Evolutionary conservation across 2,888 invertebrate species (phyloP).

Genomic region (Epinotia demarniana): DNA sequence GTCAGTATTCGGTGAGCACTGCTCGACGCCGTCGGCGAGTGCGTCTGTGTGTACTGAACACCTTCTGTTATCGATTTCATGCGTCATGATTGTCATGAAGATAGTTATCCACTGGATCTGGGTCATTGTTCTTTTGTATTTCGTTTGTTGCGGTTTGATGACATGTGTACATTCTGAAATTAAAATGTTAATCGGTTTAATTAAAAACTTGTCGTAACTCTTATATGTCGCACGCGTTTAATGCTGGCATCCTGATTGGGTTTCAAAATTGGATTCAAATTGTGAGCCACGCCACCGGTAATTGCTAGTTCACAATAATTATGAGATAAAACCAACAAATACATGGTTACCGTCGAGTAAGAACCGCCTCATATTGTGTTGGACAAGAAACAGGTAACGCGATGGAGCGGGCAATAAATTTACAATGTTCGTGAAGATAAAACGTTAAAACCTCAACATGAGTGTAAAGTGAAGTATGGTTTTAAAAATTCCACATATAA

Average conservation of each 20-base stretch:
- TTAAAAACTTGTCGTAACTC: slow-evolving; percentile 10
- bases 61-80: slow-evolving; percentile 82
- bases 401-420: slow-evolving; percentile 32
- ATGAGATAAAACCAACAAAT: slow-evolving; percentile 58
- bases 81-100: slow-evolving; percentile 82
- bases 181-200: slow-evolving; percentile 1
- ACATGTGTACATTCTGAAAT: slow-evolving; percentile 50
- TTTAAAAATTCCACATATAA: slow-evolving; percentile 17
- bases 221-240: slow-evolving; percentile 21
- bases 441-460: neutral
- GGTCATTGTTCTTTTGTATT: slow-evolving; percentile 83
- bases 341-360: slow-evolving; percentile 54
- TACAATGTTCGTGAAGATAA: slow-evolving; percentile 18
- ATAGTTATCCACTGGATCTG: slow-evolving; percentile 82
- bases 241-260: slow-evolving; percentile 18
- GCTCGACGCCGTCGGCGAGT: slow-evolving; percentile 76
- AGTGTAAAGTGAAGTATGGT: neutral
- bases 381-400: slow-evolving; percentile 47
- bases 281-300: slow-evolving; percentile 37
- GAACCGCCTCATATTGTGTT: slow-evolving; percentile 49
- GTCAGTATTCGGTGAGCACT: slow-evolving; percentile 76
- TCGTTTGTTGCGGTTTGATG: slow-evolving; percentile 64
- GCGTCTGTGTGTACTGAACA: slow-evolving; percentile 71
- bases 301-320: slow-evolving; percentile 49
- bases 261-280: slow-evolving; percentile 33